Conservation (phyloP, 92 coral and sea anemone species). For the Umimayanthus kanabou region DNA sequence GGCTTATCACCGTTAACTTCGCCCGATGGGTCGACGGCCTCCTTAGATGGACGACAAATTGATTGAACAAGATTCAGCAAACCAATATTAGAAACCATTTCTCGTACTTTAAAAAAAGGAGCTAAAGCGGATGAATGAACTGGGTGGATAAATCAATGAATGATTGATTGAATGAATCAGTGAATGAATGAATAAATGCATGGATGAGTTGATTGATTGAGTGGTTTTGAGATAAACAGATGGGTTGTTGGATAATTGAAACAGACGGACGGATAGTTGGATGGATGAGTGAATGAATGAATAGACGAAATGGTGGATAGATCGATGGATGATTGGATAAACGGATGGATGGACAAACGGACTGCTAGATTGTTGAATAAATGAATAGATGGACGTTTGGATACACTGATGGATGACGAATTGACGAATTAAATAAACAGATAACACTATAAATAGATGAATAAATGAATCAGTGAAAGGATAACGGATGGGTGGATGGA, state of each 20-base stretch:
- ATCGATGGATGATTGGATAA: background rate
- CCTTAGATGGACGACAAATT: background rate
- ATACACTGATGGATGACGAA: background rate
- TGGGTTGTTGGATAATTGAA: no score
- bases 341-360: background rate
- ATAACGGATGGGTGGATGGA: background rate
- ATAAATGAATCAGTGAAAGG: background rate
- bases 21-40: constrained; percentile 46
- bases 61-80: background rate
- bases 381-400: background rate
- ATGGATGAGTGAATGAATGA: no score
- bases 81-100: background rate
- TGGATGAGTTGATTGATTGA: background rate
- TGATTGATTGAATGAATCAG: background rate
- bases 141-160: no score
- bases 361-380: background rate
- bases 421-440: no score
- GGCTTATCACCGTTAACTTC: constrained; percentile 51
- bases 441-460: background rate
- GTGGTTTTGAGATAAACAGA: background rate
- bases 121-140: background rate
- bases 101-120: background rate
- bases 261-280: background rate
- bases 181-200: no score
- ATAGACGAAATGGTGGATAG: background rate